Percentiles rank a stretch among this genome's conserved stretches.
Evolutionary conservation across 2,113 vertebrate species (phyloP).

Genomic region (Myanophis thanlyinensis): DNA sequence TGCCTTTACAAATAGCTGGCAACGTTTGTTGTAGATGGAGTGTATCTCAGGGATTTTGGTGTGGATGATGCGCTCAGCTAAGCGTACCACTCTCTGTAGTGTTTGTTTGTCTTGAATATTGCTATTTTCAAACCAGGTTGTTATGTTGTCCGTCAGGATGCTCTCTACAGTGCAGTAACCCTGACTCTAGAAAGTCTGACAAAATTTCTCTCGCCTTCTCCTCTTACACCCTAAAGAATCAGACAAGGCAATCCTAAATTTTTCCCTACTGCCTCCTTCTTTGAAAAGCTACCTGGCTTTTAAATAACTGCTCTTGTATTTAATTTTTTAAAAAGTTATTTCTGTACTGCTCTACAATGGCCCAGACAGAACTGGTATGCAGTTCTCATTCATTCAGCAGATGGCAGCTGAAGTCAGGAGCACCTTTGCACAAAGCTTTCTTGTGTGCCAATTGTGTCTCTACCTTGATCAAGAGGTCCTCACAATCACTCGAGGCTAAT

Average conservation of each 20-base stretch:
- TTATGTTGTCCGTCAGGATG: too few species aligned
- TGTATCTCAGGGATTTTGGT: too few species aligned
- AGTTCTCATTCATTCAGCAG: background rate
- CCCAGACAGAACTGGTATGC: background rate
- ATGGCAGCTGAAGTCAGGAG: background rate
- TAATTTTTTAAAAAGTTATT: background rate
- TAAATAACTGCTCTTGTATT: background rate
- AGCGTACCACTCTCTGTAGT: too few species aligned
- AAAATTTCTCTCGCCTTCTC: background rate
- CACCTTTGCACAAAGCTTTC: background rate
- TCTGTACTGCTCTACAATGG: background rate
- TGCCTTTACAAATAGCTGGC: background rate
- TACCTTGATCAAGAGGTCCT: background rate
- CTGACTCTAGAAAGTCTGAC: background rate
- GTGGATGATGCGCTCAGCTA: too few species aligned
- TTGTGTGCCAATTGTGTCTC: background rate
- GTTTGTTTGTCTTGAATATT: too few species aligned
- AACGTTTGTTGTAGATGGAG: too few species aligned
- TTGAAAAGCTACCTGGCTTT: background rate
- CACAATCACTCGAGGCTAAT: background rate
- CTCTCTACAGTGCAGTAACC: too few species aligned
- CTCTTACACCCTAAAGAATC: background rate
- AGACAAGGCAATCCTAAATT: background rate
- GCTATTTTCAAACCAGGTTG: too few species aligned
- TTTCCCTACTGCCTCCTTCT: background rate